Base-by-base conservation (phyloP, 1,140 invertebrate species). In the Camponotus pennsylvanicus region DNA sequence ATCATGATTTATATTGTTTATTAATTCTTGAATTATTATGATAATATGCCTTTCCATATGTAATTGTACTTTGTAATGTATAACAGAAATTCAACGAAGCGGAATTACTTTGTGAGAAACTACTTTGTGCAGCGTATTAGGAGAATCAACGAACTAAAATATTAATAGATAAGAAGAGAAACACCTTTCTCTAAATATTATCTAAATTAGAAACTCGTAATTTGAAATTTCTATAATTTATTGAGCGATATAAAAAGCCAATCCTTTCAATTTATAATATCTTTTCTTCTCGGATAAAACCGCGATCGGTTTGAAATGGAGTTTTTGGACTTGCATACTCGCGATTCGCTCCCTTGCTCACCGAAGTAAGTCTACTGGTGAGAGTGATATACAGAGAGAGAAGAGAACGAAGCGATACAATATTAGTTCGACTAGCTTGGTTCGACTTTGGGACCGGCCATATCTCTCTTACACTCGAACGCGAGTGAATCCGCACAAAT, bases 391-490 rank as follows among this genome's bases (percentile, higher is more conserved):
- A 27, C 27, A 27, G 27, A 0, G 27, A 42, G n/a, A 66, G 52
- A 59, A 40, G 32, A 71, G n/a, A 76, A 49, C 45, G 63, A 52
- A 64, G 32, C 66, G 63, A 77, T 66, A 78, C 61, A 40, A 42
- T 18, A 49, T 66, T 42, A 57, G 52, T 73, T 18, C 66, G 70
- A 73, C 78, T 49, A 55, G 67, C 40, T 52, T 55, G 55, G 32
- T 27, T 34, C 57, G 49, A 75, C 59, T 86, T 86, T 57, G 55
- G 49, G 9, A 69, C 13, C 77, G 21, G 57, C 80, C 85, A 85
- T 92, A 92, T 91, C 90, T 91, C 91, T 92, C 86, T 90, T 88
- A 91, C 90, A 88, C 88, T 86, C 87, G 92, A 92, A 88, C 78
- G 90, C 87, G 32, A 80, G 64, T 85, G 87, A 92, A 92, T 91